These are phyloP conservation scores for Gorsachius magnificus DNA, from an alignment of 2,797 vertebrate species.

Conservation along the genomic window DNA sequence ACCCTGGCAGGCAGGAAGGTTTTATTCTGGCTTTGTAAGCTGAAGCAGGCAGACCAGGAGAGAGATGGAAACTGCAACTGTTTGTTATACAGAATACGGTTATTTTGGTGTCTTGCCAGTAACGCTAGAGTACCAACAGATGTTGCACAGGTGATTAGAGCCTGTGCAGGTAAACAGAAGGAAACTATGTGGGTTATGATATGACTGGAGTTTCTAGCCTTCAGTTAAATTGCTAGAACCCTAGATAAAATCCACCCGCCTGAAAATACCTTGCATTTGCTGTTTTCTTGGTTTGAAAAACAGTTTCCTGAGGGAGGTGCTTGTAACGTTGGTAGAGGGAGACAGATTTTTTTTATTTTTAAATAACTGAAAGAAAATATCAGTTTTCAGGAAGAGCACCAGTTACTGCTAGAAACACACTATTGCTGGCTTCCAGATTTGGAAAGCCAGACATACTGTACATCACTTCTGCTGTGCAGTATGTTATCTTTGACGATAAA, in stretches of 20 bases:
- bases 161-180: conserved; percentile 10
- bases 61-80: background rate
- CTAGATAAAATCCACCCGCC: background rate
- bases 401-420: background rate
- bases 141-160: conserved; percentile 10
- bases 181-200: background rate
- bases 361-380: background rate
- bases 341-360: background rate
- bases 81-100: background rate
- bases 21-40: background rate
- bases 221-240: background rate
- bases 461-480: background rate
- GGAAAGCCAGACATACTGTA: background rate
- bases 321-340: background rate
- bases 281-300: conserved; percentile 2
- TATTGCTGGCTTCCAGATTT: background rate
- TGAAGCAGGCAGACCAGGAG: background rate
- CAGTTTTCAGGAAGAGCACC: background rate
- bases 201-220: background rate
- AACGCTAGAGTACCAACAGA: background rate
- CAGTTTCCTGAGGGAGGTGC: background rate
- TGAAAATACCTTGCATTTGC: conserved; percentile 13
- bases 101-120: conserved; percentile 24
- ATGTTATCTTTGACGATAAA: background rate
- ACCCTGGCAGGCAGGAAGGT: background rate